Base-by-base conservation (phyloP, 2,113 vertebrate genomes). In the Etheostoma spectabile region DNA sequence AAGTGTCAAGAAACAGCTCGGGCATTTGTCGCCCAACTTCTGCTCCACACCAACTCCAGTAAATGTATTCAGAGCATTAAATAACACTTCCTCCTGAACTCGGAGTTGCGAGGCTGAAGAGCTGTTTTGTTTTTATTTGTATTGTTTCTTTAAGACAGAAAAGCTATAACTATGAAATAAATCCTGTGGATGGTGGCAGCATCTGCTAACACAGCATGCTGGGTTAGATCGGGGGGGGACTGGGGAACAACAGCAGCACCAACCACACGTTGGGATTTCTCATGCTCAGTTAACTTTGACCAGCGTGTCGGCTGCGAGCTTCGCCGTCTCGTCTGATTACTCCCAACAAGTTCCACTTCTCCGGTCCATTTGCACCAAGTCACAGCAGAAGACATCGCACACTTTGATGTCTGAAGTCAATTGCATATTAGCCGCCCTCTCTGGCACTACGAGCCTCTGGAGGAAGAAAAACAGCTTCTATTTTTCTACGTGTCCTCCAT, bases 271-370 rank as follows among this genome's bases (percentile, higher is more conserved):
- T 3, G 57, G 70, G 38, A 68, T 89, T 90, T 68, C n/a, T 77
- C 87, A 84, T 6, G 88, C 88, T 86, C 83, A 3, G 82, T 86
- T 87, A 76, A 62, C 66, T 88, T 80, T 70, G 86, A 86, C 86
- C 90, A 74, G 38, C 85, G 52, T 78, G 85, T 78, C 82, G 79
- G 61, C 71, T 71, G 46, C 18, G 11, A 72, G 85, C 64, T 15
- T 24, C 52, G 61, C 69, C 4, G 86, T 82, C 82, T 64, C 64
- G 87, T 85, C 79, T 84, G 87, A 92, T 92, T 89, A 83, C 65
- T 84, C 78, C 77, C 88, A 73, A 89, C 91, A 88, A 79, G 85
- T 88, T 92, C 83, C 83, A 76, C 88, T 69, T 76, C 73, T 86
- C 53, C 68, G 35, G 30, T 66, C 16, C 74, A 24, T 74, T 80